A percentile compares a stretch with the other conserved stretches of the same genome.
Conservation (phyloP, 2,113 vertebrate species). For the Pimephales promelas region DNA sequence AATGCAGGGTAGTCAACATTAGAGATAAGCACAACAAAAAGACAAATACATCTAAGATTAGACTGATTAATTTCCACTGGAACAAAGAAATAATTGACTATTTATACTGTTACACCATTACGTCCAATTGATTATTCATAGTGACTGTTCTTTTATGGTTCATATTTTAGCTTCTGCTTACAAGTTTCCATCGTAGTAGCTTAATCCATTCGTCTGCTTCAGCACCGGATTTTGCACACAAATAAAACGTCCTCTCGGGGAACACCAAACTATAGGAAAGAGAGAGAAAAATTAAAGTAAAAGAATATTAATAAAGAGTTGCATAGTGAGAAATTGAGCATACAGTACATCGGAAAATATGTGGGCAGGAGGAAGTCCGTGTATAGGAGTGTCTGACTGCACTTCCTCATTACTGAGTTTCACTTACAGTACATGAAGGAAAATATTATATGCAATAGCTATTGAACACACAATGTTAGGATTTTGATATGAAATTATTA, state of each 20-base stretch:
- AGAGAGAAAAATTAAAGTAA: background rate
- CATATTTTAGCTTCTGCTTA: conserved; percentile 67
- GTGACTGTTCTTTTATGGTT: background rate
- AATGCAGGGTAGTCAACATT: conserved; percentile 4
- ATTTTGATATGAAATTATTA: background rate
- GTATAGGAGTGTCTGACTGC: conserved; percentile 17
- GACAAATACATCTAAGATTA: background rate
- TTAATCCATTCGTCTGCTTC: conserved; percentile 98
- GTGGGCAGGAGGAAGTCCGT: background rate
- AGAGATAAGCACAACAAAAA: background rate
- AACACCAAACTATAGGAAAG: conserved; percentile 86
- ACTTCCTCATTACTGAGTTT: conserved; percentile 36
- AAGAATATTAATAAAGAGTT: background rate
- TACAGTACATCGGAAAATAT: background rate
- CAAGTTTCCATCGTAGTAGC: conserved; percentile 93
- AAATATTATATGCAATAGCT: background rate
- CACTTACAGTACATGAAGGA: background rate
- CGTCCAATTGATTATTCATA: background rate
- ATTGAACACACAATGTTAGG: background rate
- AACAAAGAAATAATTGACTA: background rate
- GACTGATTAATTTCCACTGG: background rate
- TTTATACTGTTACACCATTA: background rate
- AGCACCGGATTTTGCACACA: conserved; percentile 90
- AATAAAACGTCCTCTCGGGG: conserved; percentile 91
- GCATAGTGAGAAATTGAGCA: background rate